Percentiles rank a stretch among this genome's conserved stretches.
Conservation (phyloP, 2,113 vertebrate species). For the Pristiophorus japonicus region DNA sequence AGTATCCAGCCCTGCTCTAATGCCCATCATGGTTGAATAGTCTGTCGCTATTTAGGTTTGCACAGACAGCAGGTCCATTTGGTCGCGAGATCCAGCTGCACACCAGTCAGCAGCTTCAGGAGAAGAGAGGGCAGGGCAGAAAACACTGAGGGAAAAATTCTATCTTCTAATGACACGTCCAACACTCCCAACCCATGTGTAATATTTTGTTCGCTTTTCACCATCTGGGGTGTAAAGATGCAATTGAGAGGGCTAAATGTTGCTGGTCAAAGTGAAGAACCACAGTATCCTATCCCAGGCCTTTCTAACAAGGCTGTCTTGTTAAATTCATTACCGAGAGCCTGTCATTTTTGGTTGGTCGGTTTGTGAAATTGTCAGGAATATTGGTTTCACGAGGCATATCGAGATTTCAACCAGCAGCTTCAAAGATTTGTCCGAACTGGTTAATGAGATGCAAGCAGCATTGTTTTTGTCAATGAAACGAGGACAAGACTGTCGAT, state of each 20-base stretch:
- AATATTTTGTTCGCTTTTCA: too few relatives aligned
- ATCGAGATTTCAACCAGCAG: neutral
- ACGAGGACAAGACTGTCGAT: neutral
- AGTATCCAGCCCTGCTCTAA: neutral
- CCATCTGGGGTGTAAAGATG: too few relatives aligned
- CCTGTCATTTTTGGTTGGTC: neutral
- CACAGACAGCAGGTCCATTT: too few relatives aligned
- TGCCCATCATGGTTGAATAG: neutral
- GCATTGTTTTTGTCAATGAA: neutral
- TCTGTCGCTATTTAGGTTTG: too few relatives aligned
- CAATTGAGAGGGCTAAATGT: too few relatives aligned
- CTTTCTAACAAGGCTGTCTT: neutral
- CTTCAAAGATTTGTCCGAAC: neutral
- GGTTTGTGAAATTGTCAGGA: neutral
- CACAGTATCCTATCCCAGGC: neutral
- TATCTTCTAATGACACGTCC: too few relatives aligned
- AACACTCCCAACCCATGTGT: too few relatives aligned
- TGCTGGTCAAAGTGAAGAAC: neutral
- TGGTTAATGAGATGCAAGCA: neutral
- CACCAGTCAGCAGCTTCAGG: neutral
- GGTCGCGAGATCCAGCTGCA: neutral
- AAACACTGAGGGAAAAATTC: too few relatives aligned
- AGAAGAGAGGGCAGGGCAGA: neutral
- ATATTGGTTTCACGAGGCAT: neutral
- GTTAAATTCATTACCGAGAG: neutral